phyloP scores from a whole-genome alignment of 2,888 invertebrate species.

The Standfussiana lucernea region DNA sequence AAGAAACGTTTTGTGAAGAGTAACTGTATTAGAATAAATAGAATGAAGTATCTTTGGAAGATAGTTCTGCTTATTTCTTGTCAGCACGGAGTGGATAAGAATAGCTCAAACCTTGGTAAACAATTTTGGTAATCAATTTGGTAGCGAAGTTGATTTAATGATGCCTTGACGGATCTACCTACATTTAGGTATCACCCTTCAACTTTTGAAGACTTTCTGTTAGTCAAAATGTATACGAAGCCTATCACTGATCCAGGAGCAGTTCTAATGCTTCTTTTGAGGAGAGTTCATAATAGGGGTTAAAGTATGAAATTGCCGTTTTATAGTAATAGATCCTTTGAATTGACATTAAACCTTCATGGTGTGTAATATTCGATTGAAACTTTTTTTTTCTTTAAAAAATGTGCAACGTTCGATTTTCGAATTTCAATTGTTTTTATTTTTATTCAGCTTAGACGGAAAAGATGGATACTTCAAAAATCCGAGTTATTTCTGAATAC shows the following conservation, averaged over 20 bases:
- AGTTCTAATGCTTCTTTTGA: background rate
- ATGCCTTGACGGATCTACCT: background rate
- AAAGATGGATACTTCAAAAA: too few relatives aligned
- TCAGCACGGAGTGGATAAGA: background rate
- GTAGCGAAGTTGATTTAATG: background rate
- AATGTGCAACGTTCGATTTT: too few relatives aligned
- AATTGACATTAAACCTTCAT: too few relatives aligned
- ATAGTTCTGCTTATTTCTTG: slow-evolving; percentile 23
- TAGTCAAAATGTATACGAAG: background rate
- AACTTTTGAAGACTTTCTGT: background rate
- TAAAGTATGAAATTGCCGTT: too few relatives aligned
- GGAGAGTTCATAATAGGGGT: background rate
- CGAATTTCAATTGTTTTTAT: too few relatives aligned
- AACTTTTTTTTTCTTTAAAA: too few relatives aligned
- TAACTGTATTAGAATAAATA: slow-evolving; percentile 41
- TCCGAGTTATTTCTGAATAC: too few relatives aligned
- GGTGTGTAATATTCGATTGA: too few relatives aligned
- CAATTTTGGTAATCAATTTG: background rate
- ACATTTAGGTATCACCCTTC: background rate
- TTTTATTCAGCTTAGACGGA: too few relatives aligned
- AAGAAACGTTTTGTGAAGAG: slow-evolving; percentile 26
- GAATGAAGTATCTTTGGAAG: slow-evolving; percentile 16
- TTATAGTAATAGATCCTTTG: too few relatives aligned
- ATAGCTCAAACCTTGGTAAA: background rate
- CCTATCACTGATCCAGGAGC: background rate